Evolutionary conservation across 2,113 vertebrate genomes (phyloP).

Genomic region (Butastur rufipennis): DNA sequence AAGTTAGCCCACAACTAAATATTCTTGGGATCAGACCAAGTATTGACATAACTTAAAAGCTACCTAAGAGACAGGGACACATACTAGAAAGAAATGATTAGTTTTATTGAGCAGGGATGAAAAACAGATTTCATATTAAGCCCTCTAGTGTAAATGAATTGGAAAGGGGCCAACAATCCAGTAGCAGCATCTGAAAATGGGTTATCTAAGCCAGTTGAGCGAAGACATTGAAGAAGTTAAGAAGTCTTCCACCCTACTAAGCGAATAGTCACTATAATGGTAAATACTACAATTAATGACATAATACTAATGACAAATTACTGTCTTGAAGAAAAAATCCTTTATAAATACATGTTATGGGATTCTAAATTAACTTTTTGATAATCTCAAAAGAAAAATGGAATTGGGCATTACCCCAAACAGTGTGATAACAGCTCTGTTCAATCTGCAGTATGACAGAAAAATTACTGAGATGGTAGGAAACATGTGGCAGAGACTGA

Average conservation of each 20-base stretch:
- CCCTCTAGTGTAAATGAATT: not conserved
- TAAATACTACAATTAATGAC: not conserved
- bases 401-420: not conserved
- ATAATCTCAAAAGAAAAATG: not conserved
- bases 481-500: not conserved
- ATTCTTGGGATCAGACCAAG: not conserved
- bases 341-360: not conserved
- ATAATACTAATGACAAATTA: not conserved
- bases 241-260: not conserved
- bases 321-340: not conserved
- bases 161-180: not conserved
- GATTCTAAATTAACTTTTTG: not conserved
- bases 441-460: not conserved
- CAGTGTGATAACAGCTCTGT: not conserved
- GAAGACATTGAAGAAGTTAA: not conserved
- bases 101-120: not conserved
- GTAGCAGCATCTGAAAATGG: not conserved
- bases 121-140: not conserved
- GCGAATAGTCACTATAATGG: not conserved
- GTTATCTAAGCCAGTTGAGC: not conserved
- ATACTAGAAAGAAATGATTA: not conserved
- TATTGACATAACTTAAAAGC: not conserved
- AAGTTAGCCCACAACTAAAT: not conserved
- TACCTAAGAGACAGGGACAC: not conserved
- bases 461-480: not conserved